Evolutionary conservation across 2,113 vertebrate genomes (phyloP).

Genomic region (Gallinago jamesoni): DNA sequence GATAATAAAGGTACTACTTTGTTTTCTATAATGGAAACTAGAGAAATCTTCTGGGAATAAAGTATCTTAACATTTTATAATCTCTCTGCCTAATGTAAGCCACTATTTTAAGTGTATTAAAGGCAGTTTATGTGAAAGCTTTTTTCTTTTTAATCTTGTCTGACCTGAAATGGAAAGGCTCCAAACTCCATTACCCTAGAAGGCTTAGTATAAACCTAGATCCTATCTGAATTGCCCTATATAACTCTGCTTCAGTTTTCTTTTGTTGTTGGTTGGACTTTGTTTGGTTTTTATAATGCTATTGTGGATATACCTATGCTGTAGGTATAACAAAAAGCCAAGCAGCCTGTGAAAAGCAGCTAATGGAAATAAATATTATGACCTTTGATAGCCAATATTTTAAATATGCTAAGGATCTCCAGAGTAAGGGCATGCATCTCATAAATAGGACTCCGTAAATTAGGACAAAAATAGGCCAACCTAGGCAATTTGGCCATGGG

Average conservation of each 20-base stretch:
- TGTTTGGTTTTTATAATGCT: background rate
- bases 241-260: background rate
- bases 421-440: background rate
- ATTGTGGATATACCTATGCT: background rate
- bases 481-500: background rate
- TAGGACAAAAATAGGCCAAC: conserved; percentile 28
- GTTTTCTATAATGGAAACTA: background rate
- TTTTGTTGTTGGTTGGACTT: background rate
- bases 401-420: background rate
- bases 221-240: conserved; percentile 24
- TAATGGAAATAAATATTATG: background rate
- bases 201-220: conserved; percentile 22
- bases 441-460: background rate
- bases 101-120: conserved; percentile 36
- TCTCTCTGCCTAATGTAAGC: conserved; percentile 15
- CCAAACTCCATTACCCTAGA: conserved; percentile 2
- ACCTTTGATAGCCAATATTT: background rate
- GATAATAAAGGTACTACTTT: background rate
- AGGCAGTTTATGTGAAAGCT: conserved; percentile 34
- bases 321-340: background rate
- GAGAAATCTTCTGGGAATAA: background rate
- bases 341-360: background rate
- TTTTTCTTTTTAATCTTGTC: conserved; percentile 57
- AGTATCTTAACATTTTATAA: conserved; percentile 19
- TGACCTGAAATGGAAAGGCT: conserved; percentile 52